phyloP scores from a whole-genome alignment of 2,888 invertebrate genomes.

The Dicycla oo region DNA sequence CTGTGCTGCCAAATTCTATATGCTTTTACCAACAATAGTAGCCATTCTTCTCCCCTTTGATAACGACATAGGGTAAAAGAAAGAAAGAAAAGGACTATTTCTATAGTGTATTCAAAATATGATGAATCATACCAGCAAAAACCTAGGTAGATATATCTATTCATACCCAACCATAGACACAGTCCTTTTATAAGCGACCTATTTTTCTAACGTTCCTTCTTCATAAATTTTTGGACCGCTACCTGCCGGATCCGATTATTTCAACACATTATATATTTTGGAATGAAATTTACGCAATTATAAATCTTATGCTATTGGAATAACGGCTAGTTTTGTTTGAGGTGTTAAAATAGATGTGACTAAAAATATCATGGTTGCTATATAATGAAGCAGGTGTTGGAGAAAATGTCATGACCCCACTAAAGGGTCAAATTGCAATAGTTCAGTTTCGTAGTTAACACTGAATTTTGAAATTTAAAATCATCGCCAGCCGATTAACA shows the following conservation, averaged over 20 bases:
- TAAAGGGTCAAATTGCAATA: conserved; percentile 34
- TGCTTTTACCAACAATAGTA: background rate
- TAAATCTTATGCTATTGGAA: rapidly evolving
- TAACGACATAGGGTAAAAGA: background rate
- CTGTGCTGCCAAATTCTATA: conserved; percentile 27
- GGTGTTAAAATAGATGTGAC: background rate
- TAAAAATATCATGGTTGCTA: conserved; percentile 1
- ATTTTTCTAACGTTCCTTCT: conserved; percentile 41
- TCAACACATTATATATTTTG: conserved; percentile 16
- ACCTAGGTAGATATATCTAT: background rate
- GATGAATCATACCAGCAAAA: background rate
- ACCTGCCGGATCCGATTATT: conserved; percentile 35
- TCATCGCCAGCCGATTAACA: conserved; percentile 24
- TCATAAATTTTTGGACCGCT: conserved; percentile 33
- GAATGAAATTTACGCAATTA: conserved; percentile 4
- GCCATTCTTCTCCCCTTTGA: background rate
- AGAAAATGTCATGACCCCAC: conserved; percentile 19
- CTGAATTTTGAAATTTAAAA: conserved; percentile 33
- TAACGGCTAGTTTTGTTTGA: conserved; percentile 9
- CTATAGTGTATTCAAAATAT: background rate
- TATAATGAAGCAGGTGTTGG: conserved; percentile 23
- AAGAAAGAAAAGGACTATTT: too few relatives aligned
- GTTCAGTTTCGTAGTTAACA: conserved; percentile 40
- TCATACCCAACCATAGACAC: background rate
- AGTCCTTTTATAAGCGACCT: conserved; percentile 14